Conservation (phyloP, 2,797 vertebrate genomes). For the Crocodylus rhombifer region DNA sequence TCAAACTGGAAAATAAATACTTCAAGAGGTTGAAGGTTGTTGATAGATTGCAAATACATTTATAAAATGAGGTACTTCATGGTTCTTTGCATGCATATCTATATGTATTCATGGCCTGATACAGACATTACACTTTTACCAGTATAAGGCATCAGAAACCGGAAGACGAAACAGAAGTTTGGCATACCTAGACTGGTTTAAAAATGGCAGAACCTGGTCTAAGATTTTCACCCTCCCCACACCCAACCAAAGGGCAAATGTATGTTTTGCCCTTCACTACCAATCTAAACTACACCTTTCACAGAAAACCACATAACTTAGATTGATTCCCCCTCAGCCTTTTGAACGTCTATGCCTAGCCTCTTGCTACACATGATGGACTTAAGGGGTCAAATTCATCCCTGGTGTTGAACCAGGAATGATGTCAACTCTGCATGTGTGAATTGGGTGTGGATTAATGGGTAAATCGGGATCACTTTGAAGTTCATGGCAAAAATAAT, state of each 20-base stretch:
- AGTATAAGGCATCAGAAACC: too few species aligned
- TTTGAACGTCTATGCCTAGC: too few species aligned
- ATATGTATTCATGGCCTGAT: constrained; percentile 59
- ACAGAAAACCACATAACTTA: too few species aligned
- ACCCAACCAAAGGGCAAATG: too few species aligned
- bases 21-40: constrained; percentile 57
- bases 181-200: too few species aligned
- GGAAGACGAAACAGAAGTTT: too few species aligned
- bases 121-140: too few species aligned
- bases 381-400: constrained; percentile 41
- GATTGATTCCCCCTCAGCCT: too few species aligned
- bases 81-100: constrained; percentile 58
- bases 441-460: neutral
- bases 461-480: neutral
- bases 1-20: constrained; percentile 14
- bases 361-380: constrained; percentile 50
- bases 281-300: too few species aligned
- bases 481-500: constrained; percentile 2
- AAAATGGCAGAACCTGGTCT: too few species aligned
- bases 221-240: too few species aligned
- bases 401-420: neutral
- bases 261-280: too few species aligned
- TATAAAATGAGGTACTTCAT: constrained; percentile 60
- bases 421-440: neutral
- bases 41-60: constrained; percentile 66